phyloP scores from a whole-genome alignment of 2,113 vertebrate genomes.

The Dascyllus trimaculatus region DNA sequence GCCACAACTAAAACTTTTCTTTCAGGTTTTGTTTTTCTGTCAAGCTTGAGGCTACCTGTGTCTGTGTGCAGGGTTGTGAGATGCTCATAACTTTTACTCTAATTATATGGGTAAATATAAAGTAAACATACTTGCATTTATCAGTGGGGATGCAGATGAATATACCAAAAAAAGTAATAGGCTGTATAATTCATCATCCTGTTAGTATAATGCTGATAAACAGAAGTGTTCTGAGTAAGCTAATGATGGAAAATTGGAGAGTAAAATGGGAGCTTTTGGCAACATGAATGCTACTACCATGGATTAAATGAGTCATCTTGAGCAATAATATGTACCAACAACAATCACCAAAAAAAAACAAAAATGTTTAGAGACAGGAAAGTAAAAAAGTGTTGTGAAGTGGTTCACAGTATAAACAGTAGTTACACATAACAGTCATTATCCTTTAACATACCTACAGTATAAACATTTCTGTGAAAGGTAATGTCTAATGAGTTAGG shows the following conservation, averaged over 20 bases:
- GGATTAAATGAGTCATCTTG: no score
- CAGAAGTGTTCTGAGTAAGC: not conserved
- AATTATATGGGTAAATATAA: not conserved
- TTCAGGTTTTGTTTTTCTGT: no score
- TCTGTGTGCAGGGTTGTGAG: not conserved
- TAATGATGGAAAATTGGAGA: not conserved
- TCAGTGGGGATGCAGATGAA: no score
- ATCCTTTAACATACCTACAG: no score
- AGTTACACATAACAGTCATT: no score
- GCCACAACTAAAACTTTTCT: no score
- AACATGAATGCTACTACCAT: not conserved
- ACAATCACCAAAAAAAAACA: no score
- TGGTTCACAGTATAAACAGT: no score
- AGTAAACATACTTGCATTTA: not conserved
- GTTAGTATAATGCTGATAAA: not conserved
- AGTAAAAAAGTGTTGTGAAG: no score
- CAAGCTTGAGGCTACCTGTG: not conserved
- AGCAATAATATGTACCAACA: no score
- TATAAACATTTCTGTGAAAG: no score
- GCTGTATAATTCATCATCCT: not conserved
- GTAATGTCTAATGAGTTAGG: not conserved
- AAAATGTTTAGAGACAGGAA: no score
- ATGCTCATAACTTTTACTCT: not conserved
- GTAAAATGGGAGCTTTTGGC: not conserved
- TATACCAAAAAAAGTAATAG: not conserved